Evolutionary conservation across 2,797 vertebrate genomes (phyloP).

Genomic region (Macropodus opercularis): DNA sequence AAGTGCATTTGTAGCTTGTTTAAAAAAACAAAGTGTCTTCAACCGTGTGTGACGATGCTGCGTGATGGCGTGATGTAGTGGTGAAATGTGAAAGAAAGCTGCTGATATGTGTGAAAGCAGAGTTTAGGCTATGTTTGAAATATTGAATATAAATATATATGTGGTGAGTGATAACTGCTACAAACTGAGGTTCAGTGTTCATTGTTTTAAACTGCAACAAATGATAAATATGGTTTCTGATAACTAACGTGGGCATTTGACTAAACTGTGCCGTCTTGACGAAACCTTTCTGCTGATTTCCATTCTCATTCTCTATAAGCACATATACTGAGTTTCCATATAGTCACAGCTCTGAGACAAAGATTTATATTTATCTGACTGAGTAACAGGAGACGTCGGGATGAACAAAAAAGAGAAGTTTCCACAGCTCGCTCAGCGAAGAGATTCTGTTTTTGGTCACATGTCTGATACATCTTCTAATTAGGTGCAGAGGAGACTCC

Average conservation of each 20-base stretch:
- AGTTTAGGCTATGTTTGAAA: conserved; percentile 10
- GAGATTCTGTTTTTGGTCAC: conserved; percentile 68
- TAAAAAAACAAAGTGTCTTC: not conserved
- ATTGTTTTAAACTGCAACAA: too few relatives aligned
- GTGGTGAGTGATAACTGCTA: conserved; percentile 28
- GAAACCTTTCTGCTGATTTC: not conserved
- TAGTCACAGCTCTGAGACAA: conserved; percentile 24
- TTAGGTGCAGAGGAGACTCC: conserved; percentile 59
- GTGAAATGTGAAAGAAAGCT: conserved; percentile 16
- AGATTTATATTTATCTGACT: conserved; percentile 54
- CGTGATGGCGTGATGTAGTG: not conserved
- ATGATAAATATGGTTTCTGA: conserved; percentile 10
- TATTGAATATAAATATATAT: too few relatives aligned
- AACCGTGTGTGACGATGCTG: not conserved
- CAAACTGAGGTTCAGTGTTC: not conserved
- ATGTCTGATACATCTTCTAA: conserved; percentile 69
- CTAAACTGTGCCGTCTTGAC: conserved; percentile 14
- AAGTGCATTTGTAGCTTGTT: too few relatives aligned
- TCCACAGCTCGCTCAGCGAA: conserved; percentile 52
- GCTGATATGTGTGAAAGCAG: not conserved
- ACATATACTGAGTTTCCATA: conserved; percentile 27
- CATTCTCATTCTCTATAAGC: conserved; percentile 1
- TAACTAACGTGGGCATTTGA: not conserved
- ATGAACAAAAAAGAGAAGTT: conserved; percentile 45
- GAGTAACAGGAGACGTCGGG: conserved; percentile 38